Percentiles rank a stretch among this genome's conserved stretches.
Evolutionary conservation across 2,888 invertebrate genomes (phyloP).

Genomic region (Nematopogon swammerdamellus): DNA sequence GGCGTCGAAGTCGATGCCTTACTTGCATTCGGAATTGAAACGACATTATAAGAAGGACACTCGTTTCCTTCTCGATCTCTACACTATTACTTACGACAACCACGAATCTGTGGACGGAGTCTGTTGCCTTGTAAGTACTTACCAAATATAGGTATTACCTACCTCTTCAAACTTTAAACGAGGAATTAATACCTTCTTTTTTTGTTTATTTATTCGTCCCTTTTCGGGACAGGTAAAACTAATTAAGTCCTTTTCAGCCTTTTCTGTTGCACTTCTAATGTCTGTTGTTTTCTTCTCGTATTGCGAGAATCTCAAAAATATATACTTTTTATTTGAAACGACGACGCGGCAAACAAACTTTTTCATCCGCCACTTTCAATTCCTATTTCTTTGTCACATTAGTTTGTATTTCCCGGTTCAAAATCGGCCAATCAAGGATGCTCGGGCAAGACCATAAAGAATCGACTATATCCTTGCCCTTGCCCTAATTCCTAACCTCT

Average conservation of each 20-base stretch:
- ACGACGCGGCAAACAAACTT: too few relatives aligned
- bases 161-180: too few relatives aligned
- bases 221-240: too few relatives aligned
- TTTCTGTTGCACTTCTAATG: too few relatives aligned
- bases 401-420: not conserved
- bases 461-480: not conserved
- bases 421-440: not conserved
- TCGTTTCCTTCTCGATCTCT: constrained; percentile 76
- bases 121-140: constrained; percentile 60
- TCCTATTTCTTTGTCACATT: too few relatives aligned
- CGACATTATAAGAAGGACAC: constrained; percentile 87
- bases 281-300: too few relatives aligned
- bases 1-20: constrained; percentile 51
- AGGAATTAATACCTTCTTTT: too few relatives aligned
- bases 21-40: constrained; percentile 53
- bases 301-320: too few relatives aligned
- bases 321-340: too few relatives aligned
- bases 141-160: constrained; percentile 2
- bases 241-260: too few relatives aligned
- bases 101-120: constrained; percentile 73
- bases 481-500: not conserved
- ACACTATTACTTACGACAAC: constrained; percentile 82
- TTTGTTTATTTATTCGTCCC: too few relatives aligned
- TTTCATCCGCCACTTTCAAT: too few relatives aligned
- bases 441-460: not conserved